Conservation (phyloP, 2,797 vertebrate species). For the Percopsis omiscomaycus region DNA sequence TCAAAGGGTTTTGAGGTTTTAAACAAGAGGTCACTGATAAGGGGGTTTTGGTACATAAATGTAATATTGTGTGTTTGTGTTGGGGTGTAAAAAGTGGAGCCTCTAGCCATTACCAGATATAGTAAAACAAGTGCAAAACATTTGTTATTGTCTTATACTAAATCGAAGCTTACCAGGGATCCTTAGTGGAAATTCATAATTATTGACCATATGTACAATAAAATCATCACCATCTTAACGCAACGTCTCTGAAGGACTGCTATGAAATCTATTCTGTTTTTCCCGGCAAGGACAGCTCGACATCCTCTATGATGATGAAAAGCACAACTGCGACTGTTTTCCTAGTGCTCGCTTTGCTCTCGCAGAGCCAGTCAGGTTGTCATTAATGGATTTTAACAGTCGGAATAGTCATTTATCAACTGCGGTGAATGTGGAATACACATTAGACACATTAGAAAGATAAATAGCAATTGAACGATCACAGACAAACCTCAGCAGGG, state of each 20-base stretch:
- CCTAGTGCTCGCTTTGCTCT: background rate
- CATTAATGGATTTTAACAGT: slow-evolving; percentile 34
- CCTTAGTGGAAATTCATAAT: too few relatives aligned
- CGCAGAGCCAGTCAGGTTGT: slow-evolving; percentile 11
- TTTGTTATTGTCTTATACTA: too few relatives aligned
- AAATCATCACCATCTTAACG: background rate
- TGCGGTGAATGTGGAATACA: slow-evolving; percentile 33
- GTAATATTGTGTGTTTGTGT: background rate
- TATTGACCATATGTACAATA: background rate
- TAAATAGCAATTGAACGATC: slow-evolving; percentile 18
- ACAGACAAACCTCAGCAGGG: slow-evolving; percentile 24
- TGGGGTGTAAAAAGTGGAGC: background rate
- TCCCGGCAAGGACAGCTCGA: slow-evolving; percentile 8
- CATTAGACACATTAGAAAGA: slow-evolving; percentile 23
- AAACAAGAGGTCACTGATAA: slow-evolving; percentile 13
- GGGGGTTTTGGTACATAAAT: background rate
- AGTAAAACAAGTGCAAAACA: too few relatives aligned
- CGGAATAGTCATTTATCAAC: slow-evolving; percentile 33
- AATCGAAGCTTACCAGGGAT: too few relatives aligned
- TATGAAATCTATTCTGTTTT: slow-evolving; percentile 19
- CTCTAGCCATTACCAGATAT: too few relatives aligned
- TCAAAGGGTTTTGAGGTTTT: slow-evolving; percentile 20
- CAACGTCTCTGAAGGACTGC: background rate
- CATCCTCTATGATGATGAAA: slow-evolving; percentile 20
- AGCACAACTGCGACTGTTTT: slow-evolving; percentile 18